Evolutionary conservation across 2,113 vertebrate species (phyloP).

Genomic region (Nettapus auritus): DNA sequence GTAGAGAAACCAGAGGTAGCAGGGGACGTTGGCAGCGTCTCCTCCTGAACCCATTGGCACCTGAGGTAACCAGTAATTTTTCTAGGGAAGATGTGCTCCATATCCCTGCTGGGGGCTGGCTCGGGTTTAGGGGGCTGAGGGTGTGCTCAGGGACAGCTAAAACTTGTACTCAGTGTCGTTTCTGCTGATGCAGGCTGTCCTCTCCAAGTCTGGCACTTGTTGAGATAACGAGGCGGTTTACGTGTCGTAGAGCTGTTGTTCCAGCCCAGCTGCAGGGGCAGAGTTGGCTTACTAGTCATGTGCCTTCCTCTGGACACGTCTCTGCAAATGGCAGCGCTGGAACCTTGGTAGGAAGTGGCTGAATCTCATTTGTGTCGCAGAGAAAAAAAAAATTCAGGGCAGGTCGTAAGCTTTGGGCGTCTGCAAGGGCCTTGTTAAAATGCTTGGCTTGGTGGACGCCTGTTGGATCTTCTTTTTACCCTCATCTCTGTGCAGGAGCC

Average conservation of each 20-base stretch:
- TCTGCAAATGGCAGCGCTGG: not conserved
- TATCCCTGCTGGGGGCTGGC: not conserved
- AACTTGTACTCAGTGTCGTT: not conserved
- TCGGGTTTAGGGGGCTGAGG: not conserved
- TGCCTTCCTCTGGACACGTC: not conserved
- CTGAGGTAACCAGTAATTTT: constrained; percentile 19
- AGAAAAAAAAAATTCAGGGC: not conserved
- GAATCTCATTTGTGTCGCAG: not conserved
- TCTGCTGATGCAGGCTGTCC: not conserved
- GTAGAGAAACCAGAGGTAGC: not conserved
- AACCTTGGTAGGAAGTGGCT: not conserved
- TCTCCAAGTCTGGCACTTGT: not conserved
- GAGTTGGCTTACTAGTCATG: not conserved
- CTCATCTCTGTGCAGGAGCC: constrained; percentile 82
- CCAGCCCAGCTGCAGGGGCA: not conserved
- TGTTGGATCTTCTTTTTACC: not conserved
- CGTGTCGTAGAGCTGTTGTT: not conserved
- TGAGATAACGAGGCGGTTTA: not conserved
- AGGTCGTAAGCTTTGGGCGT: not conserved
- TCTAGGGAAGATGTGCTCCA: not conserved
- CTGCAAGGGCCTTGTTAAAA: not conserved
- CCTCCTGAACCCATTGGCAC: constrained; percentile 19
- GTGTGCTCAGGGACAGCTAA: not conserved
- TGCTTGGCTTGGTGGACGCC: not conserved
- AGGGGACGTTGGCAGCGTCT: not conserved